Conservation (phyloP, 2,888 invertebrate genomes). For the Steromphala cineraria region DNA sequence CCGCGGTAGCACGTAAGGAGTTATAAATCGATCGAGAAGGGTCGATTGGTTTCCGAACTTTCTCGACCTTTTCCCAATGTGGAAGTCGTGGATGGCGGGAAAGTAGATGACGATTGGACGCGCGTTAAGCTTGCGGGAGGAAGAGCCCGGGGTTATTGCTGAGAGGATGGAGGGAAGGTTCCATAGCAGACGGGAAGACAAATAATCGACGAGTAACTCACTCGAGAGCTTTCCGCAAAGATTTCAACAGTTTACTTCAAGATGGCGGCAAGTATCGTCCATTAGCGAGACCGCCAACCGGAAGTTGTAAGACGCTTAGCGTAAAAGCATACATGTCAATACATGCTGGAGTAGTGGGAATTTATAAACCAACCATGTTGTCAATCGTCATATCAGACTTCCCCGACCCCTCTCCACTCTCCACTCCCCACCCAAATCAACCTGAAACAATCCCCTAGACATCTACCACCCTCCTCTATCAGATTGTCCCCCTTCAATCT, state of each 20-base stretch:
- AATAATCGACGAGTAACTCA: slow-evolving; percentile 8
- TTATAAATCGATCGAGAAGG: slow-evolving; percentile 5
- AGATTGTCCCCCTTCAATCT: too few species aligned
- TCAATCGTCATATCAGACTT: neutral
- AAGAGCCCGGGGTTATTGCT: neutral
- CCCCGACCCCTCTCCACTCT: neutral
- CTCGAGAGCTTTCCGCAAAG: slow-evolving; percentile 7
- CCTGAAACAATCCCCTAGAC: too few species aligned
- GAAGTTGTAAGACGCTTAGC: slow-evolving; percentile 7
- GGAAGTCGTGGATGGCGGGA: neutral
- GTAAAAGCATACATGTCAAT: slow-evolving; percentile 19
- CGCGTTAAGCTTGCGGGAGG: neutral
- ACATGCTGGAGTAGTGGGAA: neutral
- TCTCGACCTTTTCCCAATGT: neutral
- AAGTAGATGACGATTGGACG: neutral
- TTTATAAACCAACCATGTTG: neutral
- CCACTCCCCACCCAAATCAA: too few species aligned
- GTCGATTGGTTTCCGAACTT: slow-evolving; percentile 21
- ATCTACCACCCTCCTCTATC: too few species aligned
- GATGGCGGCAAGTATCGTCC: slow-evolving; percentile 17
- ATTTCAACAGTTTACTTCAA: slow-evolving; percentile 17
- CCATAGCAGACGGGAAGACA: slow-evolving; percentile 17
- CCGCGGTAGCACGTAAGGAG: neutral
- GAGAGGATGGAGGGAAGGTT: neutral
- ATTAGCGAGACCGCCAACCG: neutral